These are phyloP conservation scores for Anoplolepis gracilipes DNA, from an alignment of 1,140 invertebrate genomes.

Conservation along the genomic window DNA sequence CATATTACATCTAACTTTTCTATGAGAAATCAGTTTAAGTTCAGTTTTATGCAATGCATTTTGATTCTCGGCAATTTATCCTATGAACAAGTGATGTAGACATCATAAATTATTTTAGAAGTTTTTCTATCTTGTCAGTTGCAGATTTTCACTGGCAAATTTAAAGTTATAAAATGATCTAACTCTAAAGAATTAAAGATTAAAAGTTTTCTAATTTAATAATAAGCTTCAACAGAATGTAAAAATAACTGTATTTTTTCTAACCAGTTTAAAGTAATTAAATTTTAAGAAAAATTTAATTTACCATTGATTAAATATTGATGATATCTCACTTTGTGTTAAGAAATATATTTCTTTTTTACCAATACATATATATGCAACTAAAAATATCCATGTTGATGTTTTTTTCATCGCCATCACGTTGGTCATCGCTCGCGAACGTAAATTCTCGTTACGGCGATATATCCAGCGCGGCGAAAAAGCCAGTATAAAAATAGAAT, in stretches of 20 bases:
- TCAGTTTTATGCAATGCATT: neutral
- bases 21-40: neutral
- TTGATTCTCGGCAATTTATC: neutral
- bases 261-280: neutral
- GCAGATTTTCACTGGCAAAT: neutral
- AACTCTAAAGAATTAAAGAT: neutral
- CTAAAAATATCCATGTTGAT: neutral
- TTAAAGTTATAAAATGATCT: slow-evolving; percentile 6
- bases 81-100: neutral
- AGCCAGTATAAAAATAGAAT: slow-evolving; percentile 14
- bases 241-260: neutral
- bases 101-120: neutral
- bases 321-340: neutral
- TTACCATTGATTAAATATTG: neutral
- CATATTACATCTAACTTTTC: slow-evolving; percentile 38
- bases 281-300: neutral
- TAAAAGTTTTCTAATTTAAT: neutral
- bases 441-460: slow-evolving; percentile 28
- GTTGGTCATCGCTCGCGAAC: neutral
- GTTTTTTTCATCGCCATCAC: neutral
- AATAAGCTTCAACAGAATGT: neutral
- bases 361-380: neutral
- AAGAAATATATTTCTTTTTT: neutral
- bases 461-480: neutral
- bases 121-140: neutral